Base-by-base conservation (phyloP, 2,797 vertebrate species). In the Hoplostethus atlanticus region DNA sequence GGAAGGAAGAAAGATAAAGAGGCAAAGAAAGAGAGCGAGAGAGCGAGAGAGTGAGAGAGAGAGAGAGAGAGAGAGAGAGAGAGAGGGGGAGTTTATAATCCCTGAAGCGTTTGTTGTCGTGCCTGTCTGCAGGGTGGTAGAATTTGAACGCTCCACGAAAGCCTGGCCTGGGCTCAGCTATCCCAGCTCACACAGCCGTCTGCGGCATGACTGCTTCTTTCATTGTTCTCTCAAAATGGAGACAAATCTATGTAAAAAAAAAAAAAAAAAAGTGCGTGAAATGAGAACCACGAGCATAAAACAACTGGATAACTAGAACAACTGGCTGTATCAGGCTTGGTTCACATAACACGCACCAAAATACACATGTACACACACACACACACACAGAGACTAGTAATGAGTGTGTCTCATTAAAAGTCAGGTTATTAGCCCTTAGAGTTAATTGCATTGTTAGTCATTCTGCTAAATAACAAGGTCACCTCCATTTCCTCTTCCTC, bases 91-190 rank as follows among this genome's bases (percentile, higher is more conserved):
- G 76, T 81, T 63, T 51, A 34, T 80, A 85, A 88, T 86, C 76
- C 73, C 77, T 78, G 63, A 70, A 36, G 64, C 61, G 81, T 83
- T 52, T 90, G 76, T 81, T 82, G 80, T 79, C n/a, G 11, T 46
- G 85, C 38, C 67, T 85, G 66, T 84, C 79, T 87, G 77, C 73
- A 72, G 84, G 76, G 66, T 76, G 76, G 74, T 54, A 76, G 68
- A 84, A 83, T 79, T 55, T 77, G 48, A 84, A 81, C 8, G 7
- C 58, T 55, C 10, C 4, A 64, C 76, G 81, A 82, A 87, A 80
- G 69, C 47, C 47, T 64, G 28, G 62, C 50, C 75, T 59, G 55
- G 54, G 64, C 53, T 84, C 80, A 59, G 61, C 68, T 68, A 82
- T 82, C 56, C 79, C 57, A 79, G 51, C 51, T 84, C 84, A 68